These are phyloP conservation scores for Lordiphosa andalusiaca DNA, from an alignment of 2,888 invertebrate genomes.

Conservation along the genomic window DNA sequence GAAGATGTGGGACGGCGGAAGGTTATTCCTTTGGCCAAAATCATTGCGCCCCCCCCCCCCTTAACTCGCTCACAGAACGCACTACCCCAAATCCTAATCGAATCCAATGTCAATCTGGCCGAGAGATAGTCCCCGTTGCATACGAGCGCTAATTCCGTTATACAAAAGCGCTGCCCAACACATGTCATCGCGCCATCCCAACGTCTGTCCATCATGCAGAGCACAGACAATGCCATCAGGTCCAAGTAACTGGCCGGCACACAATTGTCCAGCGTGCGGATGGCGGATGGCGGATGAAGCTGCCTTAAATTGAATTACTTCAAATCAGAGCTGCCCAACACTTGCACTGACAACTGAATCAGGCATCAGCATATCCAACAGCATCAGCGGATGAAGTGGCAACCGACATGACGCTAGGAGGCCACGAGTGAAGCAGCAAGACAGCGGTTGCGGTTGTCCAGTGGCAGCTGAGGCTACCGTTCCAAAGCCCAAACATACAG, in stretches of 20 bases:
- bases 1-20: neutral
- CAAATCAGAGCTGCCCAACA: conserved; percentile 7
- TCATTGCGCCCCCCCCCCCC: neutral
- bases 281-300: conserved; percentile 8
- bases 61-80: conserved; percentile 32
- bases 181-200: conserved; percentile 14
- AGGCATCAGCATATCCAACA: neutral
- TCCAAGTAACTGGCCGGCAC: conserved; percentile 1
- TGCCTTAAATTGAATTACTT: conserved; percentile 26
- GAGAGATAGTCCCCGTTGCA: conserved; percentile 24
- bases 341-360: neutral
- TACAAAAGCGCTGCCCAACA: conserved; percentile 14
- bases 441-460: no score
- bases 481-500: neutral
- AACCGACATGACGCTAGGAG: neutral
- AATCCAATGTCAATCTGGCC: conserved; percentile 15
- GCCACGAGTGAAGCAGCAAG: no score
- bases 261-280: neutral
- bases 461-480: no score
- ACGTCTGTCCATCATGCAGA: conserved; percentile 28
- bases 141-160: conserved; percentile 40
- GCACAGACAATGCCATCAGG: no score
- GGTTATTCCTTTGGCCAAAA: conserved; percentile 1
- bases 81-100: conserved; percentile 26
- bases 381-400: neutral